Base-by-base conservation (phyloP, 1,140 invertebrate genomes). In the Belonocnema kinseyi region DNA sequence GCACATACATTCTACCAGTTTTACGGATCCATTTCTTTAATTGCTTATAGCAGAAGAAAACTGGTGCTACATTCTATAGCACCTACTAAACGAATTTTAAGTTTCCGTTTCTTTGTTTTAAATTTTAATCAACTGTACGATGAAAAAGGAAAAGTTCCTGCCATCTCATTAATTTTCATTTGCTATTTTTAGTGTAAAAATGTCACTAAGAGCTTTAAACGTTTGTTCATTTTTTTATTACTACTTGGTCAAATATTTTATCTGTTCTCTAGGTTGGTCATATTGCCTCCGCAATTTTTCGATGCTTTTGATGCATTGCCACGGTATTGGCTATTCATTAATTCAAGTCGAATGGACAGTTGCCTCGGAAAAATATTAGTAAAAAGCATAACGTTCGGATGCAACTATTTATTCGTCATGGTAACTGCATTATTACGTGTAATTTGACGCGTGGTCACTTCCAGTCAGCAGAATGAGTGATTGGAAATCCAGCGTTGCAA, bases 301-400 rank as follows among this genome's bases (percentile, higher is more conserved):
- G 85, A 83, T 73, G 78, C 79, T 85, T 89, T 89, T 89, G 88
- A 89, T 89, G 87, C 83, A 89, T 89, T 80, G 85, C 83, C 80
- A 85, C 86, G 87, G 87, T 89, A 88, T 88, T 85, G 86, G 80
- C 87, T 87, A 88, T 88, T 87, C 88, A 87, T 88, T 89, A 89
- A 89, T 89, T 88, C 85, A 86, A 86, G 78, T 82, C 81, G 86
- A 89, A 87, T 84, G 82, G 86, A 81, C 86, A 86, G 87, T 89
- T 86, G 87, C 80, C 77, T 73, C 77, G 72, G 50, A 76, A 80
- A 78, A 66, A 66, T 54, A 10, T 54, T n/a, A 54, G n/a, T 5
- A 17, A n/a, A n/a, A 54, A 54, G 53, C 53, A 54, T 54, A 54
- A 54, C 17, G 53, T 54, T 54, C 53, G n/a, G 53, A 19, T 40